Conservation (phyloP, 2,888 invertebrate genomes). For the Orgyia antiqua region DNA sequence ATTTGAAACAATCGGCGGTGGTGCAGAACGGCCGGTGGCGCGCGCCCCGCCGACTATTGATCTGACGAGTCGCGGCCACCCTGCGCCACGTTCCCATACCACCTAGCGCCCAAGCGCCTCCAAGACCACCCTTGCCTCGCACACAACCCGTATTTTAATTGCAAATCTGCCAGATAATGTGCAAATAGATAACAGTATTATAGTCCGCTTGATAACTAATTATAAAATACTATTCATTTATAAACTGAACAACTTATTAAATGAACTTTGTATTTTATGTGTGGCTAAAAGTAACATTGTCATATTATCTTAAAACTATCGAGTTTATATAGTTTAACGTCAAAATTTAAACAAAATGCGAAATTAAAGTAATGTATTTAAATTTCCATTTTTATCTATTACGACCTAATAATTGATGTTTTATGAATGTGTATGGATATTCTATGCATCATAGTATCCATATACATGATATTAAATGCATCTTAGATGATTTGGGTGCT, state of each 20-base stretch:
- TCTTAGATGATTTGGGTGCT: no score
- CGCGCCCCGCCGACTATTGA: conserved; percentile 74
- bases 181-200: conserved; percentile 77
- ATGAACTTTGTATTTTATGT: no score
- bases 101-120: conserved; percentile 28
- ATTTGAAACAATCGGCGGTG: conserved; percentile 75
- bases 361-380: no score
- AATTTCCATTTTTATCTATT: no score
- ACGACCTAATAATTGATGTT: no score
- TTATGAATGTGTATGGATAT: no score
- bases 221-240: conserved; percentile 61
- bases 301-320: not conserved
- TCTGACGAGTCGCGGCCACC: conserved; percentile 61
- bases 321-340: no score
- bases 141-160: conserved; percentile 74
- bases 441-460: no score
- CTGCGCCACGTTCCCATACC: conserved; percentile 34
- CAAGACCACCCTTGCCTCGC: conserved; percentile 37
- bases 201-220: conserved; percentile 70
- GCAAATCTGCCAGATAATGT: conserved; percentile 78
- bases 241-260: no score
- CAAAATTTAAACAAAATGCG: no score
- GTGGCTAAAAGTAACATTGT: no score
- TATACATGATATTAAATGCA: no score
- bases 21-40: conserved; percentile 61